Evolutionary conservation across 2,888 invertebrate species (phyloP), one percentile per base, ranked within the genome.

Genomic region (Drosophila maculinotata): DNA sequence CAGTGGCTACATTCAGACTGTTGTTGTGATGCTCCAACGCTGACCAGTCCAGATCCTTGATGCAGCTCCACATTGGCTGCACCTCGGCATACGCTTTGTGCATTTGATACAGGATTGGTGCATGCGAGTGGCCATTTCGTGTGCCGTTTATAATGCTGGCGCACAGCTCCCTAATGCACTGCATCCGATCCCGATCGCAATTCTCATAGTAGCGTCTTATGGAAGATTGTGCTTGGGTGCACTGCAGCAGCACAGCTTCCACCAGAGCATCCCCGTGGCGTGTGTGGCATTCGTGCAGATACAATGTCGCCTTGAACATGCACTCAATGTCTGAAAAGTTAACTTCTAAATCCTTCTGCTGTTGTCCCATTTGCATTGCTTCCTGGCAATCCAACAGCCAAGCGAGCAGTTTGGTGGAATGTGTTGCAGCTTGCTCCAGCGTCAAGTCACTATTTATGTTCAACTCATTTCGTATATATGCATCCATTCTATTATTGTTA

Each of bases 241-340:
- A 54, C 10, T 72, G 56, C 30, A 38, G 12, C 7, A 62, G 41
- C 39, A 76, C 54, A 2, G 75, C 45, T 9, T 69, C 59, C 0
- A 69, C 63, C 1, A 84, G 65, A 0, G 58, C 35, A 20, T 70
- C 70, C 0, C 88, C 86, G 10, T 71, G 36, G 3, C 70, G 69
- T 0, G 53, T 60, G 44, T 67, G 25, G 9, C 86, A 86, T 36
- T 87, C 83, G 10, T 59, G 44, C 12, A 84, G 33, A 23, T 86
- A 84, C 10, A 84, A 10, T 6, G 59, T 62, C 3, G 80, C 83
- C 26, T 85, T 84, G 1, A 82, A 66, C 63, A 85, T 49, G 41
- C 80, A 71, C 35, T 84, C 88, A 8, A 87, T 59, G 7, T 75
- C 63, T 10, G 41, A 35, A 23, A 69, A 57, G 5, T 8, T 67